phyloP scores from a whole-genome alignment of 2,888 invertebrate genomes.

The Epinotia demarniana region DNA sequence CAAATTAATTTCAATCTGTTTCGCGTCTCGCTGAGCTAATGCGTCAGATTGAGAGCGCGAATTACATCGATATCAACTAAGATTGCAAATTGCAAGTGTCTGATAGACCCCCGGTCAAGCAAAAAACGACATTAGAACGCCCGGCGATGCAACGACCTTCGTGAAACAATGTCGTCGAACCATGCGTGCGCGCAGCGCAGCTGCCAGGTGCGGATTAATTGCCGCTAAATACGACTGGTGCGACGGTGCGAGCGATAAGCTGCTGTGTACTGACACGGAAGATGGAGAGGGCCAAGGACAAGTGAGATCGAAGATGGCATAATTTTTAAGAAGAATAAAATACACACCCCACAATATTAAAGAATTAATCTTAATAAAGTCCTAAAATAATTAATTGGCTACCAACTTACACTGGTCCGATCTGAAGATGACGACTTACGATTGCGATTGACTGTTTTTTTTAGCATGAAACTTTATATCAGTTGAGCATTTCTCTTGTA shows the following conservation, averaged over 20 bases:
- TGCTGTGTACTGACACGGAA: conserved; percentile 20
- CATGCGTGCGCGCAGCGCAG: conserved; percentile 58
- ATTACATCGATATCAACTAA: background rate
- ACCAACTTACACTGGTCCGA: no score
- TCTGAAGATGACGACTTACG: no score
- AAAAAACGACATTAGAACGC: conserved; percentile 72
- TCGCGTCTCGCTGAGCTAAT: background rate
- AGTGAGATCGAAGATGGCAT: no score
- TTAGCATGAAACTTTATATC: background rate
- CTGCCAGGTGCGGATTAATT: conserved; percentile 58
- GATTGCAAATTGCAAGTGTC: background rate
- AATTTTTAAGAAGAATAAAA: no score
- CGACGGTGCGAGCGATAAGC: conserved; percentile 11
- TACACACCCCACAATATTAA: no score
- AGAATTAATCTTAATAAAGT: no score
- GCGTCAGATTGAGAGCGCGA: background rate
- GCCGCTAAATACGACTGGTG: conserved; percentile 43
- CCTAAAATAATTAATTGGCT: no score
- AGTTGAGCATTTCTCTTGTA: background rate
- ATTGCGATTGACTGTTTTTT: background rate
- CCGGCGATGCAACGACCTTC: conserved; percentile 71
- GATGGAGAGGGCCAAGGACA: background rate
- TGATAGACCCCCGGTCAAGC: conserved; percentile 32
- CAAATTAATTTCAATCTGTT: background rate
- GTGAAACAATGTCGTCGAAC: conserved; percentile 58